These are phyloP conservation scores for Cyclophora punctaria DNA, from an alignment of 2,888 invertebrate genomes.

Conservation along the genomic window DNA sequence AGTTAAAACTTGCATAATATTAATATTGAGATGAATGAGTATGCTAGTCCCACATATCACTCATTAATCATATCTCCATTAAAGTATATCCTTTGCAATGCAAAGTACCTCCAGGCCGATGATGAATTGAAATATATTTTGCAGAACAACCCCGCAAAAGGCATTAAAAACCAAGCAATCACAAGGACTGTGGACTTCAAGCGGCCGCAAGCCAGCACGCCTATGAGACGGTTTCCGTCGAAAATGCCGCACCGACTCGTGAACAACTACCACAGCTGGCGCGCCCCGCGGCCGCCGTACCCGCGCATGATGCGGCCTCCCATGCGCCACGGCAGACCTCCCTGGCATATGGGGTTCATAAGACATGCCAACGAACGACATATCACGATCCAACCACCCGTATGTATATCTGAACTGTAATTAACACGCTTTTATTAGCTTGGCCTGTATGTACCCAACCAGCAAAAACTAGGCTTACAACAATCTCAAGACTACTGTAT, in stretches of 20 bases:
- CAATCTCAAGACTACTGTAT: too few species aligned
- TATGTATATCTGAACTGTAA: too few species aligned
- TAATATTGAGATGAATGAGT: too few species aligned
- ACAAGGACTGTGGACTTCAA: conserved; percentile 28
- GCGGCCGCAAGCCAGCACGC: conserved; percentile 2
- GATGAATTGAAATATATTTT: conserved; percentile 35
- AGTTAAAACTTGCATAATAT: too few species aligned
- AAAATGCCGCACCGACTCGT: not conserved
- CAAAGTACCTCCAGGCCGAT: conserved; percentile 1
- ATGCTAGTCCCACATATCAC: too few species aligned
- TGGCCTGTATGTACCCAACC: too few species aligned
- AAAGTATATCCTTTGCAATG: too few species aligned
- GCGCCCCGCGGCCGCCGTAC: not conserved
- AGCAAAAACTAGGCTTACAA: too few species aligned
- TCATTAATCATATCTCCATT: too few species aligned
- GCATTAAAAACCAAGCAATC: conserved; percentile 19
- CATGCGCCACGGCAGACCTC: not conserved
- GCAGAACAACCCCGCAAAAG: not conserved
- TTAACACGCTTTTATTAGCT: too few species aligned
- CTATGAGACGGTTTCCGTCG: not conserved
- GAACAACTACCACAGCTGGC: not conserved
- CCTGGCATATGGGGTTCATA: not conserved
- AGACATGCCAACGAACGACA: too few species aligned
- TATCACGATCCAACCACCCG: too few species aligned
- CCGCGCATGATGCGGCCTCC: not conserved